Base-by-base conservation (phyloP, 1,140 invertebrate genomes). In the Lasaia peninsularis region DNA sequence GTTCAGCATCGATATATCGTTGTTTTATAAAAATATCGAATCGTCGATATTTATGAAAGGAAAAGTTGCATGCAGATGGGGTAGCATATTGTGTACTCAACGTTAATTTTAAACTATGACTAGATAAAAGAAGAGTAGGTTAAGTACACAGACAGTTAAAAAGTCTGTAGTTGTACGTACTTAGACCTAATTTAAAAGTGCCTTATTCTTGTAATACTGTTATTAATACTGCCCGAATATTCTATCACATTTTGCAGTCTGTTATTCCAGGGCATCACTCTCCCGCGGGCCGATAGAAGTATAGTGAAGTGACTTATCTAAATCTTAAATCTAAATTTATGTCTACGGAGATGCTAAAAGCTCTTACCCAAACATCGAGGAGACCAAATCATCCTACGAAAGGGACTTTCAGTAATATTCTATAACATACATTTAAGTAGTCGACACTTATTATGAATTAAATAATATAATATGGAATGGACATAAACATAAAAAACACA, bases 171-270 rank as follows among this genome's bases (percentile, higher is more conserved):
- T 57, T 49, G 44, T 56, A 67, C 32, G 50, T 31, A 11, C 48
- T 62, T 53, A 62, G 3, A 24, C 52, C 48, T 74, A 69, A 67
- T 52, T 58, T 65, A 62, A 58, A 67, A 58, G 56, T 65, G 67
- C 58, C 62, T 65, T 67, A 69, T 65, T 55, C 54, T 56, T 59
- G 60, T 66, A 75, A 84, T 81, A 84, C 73, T 73, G 68, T 69
- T 56, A 62, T 54, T 75, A 80, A 81, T 84, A 84, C 77, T 81
- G 76, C 66, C 60, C 60, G 62, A 69, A 60, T 69, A 61, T 51
- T 57, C 59, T 71, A 76, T 72, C 69, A 71, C 71, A 75, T 65
- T 40, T 73, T 55, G 62, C 80, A 79, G 80, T 80, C 80, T 76
- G 76, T 72, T 63, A 66, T 55, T 64, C 61, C 57, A 18, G 56